These are phyloP conservation scores for Columba janthina DNA, from an alignment of 2,113 vertebrate species.

Conservation along the genomic window DNA sequence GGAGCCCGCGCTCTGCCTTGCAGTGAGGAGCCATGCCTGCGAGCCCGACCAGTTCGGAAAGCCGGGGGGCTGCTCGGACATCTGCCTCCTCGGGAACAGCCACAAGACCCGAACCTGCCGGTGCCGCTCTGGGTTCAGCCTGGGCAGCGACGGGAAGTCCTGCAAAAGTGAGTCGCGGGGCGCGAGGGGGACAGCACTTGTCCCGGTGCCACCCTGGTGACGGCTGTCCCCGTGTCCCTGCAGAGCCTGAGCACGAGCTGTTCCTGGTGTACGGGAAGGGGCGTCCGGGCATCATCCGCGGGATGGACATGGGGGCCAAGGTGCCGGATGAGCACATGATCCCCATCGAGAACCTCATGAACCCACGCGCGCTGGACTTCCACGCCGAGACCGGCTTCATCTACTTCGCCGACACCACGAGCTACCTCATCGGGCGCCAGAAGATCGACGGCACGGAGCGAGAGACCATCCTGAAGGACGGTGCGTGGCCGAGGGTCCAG, in stretches of 20 bases:
- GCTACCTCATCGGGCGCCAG: constrained; percentile 94
- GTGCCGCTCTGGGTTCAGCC: constrained; percentile 93
- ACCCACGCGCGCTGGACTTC: constrained; percentile 94
- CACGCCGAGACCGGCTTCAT: constrained; percentile 92
- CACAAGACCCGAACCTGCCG: constrained; percentile 95
- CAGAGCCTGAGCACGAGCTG: constrained; percentile 94
- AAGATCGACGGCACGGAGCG: constrained; percentile 93
- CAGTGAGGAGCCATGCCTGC: constrained; percentile 94
- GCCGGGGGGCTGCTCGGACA: constrained; percentile 93
- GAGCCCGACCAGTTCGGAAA: constrained; percentile 90
- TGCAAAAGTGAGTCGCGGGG: constrained; percentile 89
- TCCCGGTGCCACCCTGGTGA: accelerated
- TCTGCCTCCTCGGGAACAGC: constrained; percentile 94
- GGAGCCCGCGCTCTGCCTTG: background rate
- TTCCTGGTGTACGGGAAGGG: constrained; percentile 96
- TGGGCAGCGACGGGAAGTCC: constrained; percentile 94
- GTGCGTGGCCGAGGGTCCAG: constrained; percentile 44
- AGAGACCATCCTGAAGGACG: constrained; percentile 93
- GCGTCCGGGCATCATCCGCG: constrained; percentile 92
- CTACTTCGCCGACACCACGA: constrained; percentile 96
- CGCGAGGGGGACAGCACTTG: accelerated
- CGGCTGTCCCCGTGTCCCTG: accelerated
- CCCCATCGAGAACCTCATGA: constrained; percentile 98
- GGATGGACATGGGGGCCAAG: constrained; percentile 95
- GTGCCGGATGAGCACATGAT: constrained; percentile 98